Percentiles rank a stretch among this genome's conserved stretches.
phyloP scores from a whole-genome alignment of 2,888 invertebrate genomes.

The Rhimphoctona megacephalus region DNA sequence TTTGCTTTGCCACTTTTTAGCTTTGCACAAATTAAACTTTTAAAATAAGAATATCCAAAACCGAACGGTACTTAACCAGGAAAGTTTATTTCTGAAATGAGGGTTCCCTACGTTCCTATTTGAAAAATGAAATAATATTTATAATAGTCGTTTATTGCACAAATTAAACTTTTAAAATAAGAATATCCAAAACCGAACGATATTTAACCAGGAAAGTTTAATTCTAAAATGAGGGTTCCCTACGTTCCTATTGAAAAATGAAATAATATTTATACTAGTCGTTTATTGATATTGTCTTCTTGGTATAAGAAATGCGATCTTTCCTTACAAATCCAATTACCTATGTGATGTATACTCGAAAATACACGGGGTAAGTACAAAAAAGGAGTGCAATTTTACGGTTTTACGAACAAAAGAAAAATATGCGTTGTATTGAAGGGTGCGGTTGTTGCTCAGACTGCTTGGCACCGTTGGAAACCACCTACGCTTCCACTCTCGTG shows the following conservation, averaged over 20 bases:
- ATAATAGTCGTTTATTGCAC: background rate
- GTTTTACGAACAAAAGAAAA: background rate
- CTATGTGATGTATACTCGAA: too few species aligned
- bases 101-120: background rate
- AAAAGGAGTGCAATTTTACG: background rate
- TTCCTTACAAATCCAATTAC: too few species aligned
- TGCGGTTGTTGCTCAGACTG: slow-evolving; percentile 71
- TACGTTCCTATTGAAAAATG: background rate
- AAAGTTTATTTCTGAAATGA: background rate
- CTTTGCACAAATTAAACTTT: background rate
- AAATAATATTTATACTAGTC: background rate
- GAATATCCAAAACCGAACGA: too few species aligned
- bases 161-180: background rate
- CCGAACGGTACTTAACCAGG: too few species aligned
- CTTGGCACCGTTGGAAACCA: slow-evolving; percentile 63
- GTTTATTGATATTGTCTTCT: background rate
- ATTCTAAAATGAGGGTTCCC: background rate
- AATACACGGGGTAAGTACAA: too few species aligned
- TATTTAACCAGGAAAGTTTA: background rate
- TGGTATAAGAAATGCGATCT: too few species aligned
- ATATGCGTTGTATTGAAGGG: slow-evolving; percentile 70
- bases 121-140: background rate
- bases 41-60: too few species aligned
- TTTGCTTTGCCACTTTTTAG: background rate
- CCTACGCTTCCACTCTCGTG: slow-evolving; percentile 34